phyloP scores from a whole-genome alignment of 2,797 vertebrate species.

The Muscicapa comitata region DNA sequence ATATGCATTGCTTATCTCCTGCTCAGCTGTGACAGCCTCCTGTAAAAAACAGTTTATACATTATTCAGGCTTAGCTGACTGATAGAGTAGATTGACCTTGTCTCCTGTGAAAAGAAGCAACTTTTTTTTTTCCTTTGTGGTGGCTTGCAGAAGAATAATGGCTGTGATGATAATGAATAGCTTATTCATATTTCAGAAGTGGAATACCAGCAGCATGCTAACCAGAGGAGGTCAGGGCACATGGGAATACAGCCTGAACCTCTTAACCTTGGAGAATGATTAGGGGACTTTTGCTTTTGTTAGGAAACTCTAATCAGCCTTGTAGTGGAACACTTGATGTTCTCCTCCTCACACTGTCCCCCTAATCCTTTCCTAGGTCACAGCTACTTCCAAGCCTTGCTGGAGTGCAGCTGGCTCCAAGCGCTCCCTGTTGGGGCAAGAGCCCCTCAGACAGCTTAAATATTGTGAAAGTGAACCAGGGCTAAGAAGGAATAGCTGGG shows the following conservation, averaged over 20 bases:
- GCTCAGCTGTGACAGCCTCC: background rate
- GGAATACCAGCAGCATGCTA: constrained; percentile 33
- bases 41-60: constrained; percentile 35
- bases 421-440: background rate
- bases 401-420: background rate
- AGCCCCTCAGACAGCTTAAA: background rate
- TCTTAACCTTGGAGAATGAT: constrained; percentile 26
- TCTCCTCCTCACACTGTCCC: background rate
- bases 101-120: constrained; percentile 41
- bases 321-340: background rate
- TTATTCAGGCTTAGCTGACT: constrained; percentile 47
- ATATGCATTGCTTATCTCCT: constrained; percentile 6
- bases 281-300: constrained; percentile 48
- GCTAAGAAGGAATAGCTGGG: background rate
- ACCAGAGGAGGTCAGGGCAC: constrained; percentile 29
- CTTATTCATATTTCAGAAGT: constrained; percentile 57
- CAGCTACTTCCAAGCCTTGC: background rate
- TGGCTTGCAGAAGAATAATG: constrained; percentile 29
- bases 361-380: background rate
- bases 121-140: background rate
- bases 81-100: constrained; percentile 56
- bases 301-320: constrained; percentile 20
- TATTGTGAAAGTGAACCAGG: background rate
- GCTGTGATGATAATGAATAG: constrained; percentile 47
- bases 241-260: background rate